Base-by-base conservation (phyloP, 2,113 vertebrate species). In the Ciconia boyciana region DNA sequence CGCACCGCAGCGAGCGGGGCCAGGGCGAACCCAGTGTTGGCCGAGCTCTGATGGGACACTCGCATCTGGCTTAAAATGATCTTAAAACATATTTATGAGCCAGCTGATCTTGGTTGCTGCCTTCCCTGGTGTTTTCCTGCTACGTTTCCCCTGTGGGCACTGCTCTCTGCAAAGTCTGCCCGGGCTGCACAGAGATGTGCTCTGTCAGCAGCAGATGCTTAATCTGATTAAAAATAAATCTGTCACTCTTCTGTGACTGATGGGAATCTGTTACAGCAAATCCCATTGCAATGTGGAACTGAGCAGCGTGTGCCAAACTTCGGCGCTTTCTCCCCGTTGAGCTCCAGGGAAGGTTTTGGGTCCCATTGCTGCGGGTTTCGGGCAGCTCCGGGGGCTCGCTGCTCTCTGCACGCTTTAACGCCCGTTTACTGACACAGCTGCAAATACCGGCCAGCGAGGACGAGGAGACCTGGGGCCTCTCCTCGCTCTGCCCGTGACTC, bases 151-250 rank as follows among this genome's bases (percentile, higher is more conserved):
- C 75, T 2, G 9, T 3, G 12, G 88, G 93, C 72, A 16, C 86
- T 13, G 89, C 76, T 34, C 5, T 9, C 49, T 28, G 82, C 36
- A 29, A 32, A n/a, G 51, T 2, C 85, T 80, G 90, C 88, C 90
- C 0, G 3, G 75, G 2, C 52, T 1, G 62, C 0, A 13, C 70
- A 0, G 64, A 36, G 95, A 94, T 90, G 43, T 91, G 93, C 91
- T 74, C 84, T 48, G 91, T 96, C 96, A 95, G 96, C 94, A 94
- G 81, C 91, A 89, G 83, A 75, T 87, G 93, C 84, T 96, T 87
- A 82, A 97, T 95, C 96, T 89, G 89, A 39, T 96, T 87, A 96
- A 81, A 96, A 93, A 87, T 87, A 96, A 87, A 86, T 31, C 96
- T 87, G 32, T n/a, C 62, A 26, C 80, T 77, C 61, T 64, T 20